Evolutionary conservation across 53 echinoderm and acorn worm species (phyloP).

Genomic region (Antedon mediterranea): DNA sequence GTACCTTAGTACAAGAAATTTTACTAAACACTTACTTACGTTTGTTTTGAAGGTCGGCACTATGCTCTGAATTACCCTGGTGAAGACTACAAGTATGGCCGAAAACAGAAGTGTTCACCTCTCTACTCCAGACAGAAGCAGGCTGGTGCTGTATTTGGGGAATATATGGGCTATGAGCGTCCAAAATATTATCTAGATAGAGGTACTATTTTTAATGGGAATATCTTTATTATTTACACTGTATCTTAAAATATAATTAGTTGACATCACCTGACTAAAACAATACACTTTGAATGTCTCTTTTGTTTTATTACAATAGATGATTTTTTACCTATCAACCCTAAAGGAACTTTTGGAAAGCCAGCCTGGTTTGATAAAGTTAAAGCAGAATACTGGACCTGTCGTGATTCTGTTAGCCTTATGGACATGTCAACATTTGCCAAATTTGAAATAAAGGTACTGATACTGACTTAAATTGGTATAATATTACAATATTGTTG

Average conservation of each 20-base stretch:
- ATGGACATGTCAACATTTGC: constrained; percentile 94
- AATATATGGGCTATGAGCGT: constrained; percentile 56
- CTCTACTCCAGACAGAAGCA: constrained; percentile 48
- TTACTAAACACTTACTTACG: too few relatives aligned
- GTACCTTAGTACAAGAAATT: too few relatives aligned
- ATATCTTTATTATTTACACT: too few relatives aligned
- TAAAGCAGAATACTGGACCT: constrained; percentile 79
- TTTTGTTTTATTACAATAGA: constrained; percentile 25
- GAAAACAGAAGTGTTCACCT: constrained; percentile 65
- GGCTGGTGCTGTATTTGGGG: constrained; percentile 78
- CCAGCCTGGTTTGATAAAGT: constrained; percentile 93
- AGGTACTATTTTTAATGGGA: too few relatives aligned
- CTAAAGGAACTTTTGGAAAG: constrained; percentile 58
- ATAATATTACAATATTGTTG: too few relatives aligned
- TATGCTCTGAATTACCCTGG: constrained; percentile 32
- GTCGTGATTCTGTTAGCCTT: constrained; percentile 77
- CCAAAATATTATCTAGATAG: constrained; percentile 58
- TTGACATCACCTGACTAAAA: too few relatives aligned
- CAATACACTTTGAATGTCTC: too few relatives aligned
- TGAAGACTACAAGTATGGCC: constrained; percentile 42
- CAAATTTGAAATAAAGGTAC: constrained; percentile 81
- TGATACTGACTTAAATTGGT: too few relatives aligned
- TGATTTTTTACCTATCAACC: constrained; percentile 45
- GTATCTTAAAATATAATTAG: too few relatives aligned
- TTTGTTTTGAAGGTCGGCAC: constrained; percentile 18